Conservation (phyloP, 2,888 invertebrate genomes). For the Eilema caniola region DNA sequence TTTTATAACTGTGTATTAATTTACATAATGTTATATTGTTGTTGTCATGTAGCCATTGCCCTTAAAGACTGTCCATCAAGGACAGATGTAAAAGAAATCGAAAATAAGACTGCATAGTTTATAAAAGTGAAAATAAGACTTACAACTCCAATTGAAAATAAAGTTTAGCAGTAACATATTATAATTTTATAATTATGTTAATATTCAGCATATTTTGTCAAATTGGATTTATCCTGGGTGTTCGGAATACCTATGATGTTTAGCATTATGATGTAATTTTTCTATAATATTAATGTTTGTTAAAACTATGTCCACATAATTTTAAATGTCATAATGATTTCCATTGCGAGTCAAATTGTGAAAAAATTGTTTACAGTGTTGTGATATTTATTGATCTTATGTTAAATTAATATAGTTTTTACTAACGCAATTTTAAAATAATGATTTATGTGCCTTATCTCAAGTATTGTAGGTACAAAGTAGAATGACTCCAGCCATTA, state of each 20-base stretch:
- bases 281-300: too few relatives aligned
- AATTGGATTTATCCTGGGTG: too few relatives aligned
- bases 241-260: too few relatives aligned
- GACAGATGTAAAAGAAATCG: conserved; percentile 57
- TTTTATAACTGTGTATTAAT: conserved; percentile 67
- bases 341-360: background rate
- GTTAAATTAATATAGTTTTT: background rate
- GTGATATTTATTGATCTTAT: background rate
- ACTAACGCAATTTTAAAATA: background rate
- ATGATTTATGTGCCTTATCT: background rate
- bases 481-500: background rate
- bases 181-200: background rate
- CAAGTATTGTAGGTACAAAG: background rate
- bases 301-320: background rate
- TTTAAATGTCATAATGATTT: background rate
- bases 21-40: conserved; percentile 72
- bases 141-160: conserved; percentile 11
- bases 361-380: background rate
- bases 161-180: too few relatives aligned
- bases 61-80: conserved; percentile 74
- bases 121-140: background rate
- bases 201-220: too few relatives aligned
- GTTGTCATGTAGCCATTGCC: conserved; percentile 81
- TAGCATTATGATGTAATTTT: too few relatives aligned
- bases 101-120: conserved; percentile 40